Evolutionary conservation across 1,140 invertebrate species (phyloP).

Genomic region (Hesperophylax magnus): DNA sequence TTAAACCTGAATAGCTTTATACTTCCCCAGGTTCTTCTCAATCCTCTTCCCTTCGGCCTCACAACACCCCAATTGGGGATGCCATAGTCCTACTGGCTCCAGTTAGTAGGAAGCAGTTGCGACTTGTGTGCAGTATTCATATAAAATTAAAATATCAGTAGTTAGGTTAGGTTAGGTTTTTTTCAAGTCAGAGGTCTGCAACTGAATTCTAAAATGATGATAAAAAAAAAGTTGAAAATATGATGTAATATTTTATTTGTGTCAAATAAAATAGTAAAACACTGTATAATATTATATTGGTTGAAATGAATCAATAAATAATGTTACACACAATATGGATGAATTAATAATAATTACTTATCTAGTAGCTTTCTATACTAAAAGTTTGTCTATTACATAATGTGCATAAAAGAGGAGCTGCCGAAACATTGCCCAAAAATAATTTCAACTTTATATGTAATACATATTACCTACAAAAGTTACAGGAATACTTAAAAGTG

Average conservation of each 20-base stretch:
- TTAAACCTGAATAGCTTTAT: too few relatives aligned
- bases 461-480: neutral
- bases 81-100: too few relatives aligned
- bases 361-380: neutral
- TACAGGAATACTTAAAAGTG: neutral
- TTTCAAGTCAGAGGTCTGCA: too few relatives aligned
- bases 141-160: too few relatives aligned
- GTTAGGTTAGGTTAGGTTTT: too few relatives aligned
- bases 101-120: too few relatives aligned
- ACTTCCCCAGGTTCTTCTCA: too few relatives aligned
- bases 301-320: constrained; percentile 25
- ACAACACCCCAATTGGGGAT: too few relatives aligned
- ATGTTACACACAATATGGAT: neutral
- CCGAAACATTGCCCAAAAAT: neutral
- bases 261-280: constrained; percentile 34
- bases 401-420: neutral
- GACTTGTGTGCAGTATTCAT: too few relatives aligned
- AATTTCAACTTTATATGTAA: neutral
- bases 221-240: neutral
- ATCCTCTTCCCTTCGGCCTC: too few relatives aligned
- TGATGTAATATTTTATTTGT: constrained; percentile 36
- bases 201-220: neutral
- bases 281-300: neutral
- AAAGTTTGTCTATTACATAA: too few relatives aligned
- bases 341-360: constrained; percentile 7